Conservation (phyloP, 2,113 vertebrate species). For the Alligator mississippiensis region DNA sequence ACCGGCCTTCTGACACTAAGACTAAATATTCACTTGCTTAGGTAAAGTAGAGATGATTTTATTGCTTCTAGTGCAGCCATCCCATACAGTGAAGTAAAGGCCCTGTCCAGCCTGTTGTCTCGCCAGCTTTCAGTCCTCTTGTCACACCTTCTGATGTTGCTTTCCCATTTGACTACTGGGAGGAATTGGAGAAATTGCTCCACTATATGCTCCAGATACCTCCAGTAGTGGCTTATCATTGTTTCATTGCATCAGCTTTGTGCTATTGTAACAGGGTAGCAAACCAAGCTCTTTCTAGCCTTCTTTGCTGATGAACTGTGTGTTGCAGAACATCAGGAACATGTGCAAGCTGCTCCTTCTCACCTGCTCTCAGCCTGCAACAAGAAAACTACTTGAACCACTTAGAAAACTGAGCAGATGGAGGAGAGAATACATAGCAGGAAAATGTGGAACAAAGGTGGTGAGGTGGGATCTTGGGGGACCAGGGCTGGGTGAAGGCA, state of each 20-base stretch:
- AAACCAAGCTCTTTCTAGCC: not conserved
- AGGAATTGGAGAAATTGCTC: not conserved
- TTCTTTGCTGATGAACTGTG: not conserved
- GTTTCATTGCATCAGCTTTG: not conserved
- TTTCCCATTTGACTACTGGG: not conserved
- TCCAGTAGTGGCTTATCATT: not conserved
- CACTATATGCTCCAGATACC: not conserved
- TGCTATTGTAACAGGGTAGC: not conserved
- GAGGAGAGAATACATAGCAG: not conserved
- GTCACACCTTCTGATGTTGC: not conserved
- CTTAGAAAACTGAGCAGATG: not conserved
- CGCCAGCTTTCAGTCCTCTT: not conserved
- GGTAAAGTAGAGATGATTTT: too few species aligned
- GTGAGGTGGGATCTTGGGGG: too few species aligned
- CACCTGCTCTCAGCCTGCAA: not conserved
- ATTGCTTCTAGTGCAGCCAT: not conserved
- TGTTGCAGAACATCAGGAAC: not conserved
- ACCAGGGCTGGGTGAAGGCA: too few species aligned
- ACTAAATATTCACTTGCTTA: too few species aligned
- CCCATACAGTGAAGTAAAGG: not conserved
- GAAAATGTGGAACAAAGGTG: not conserved
- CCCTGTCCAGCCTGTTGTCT: not conserved
- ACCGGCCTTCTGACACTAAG: too few species aligned
- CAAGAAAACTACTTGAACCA: not conserved
- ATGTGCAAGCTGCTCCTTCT: not conserved